Percentiles rank a stretch among this genome's conserved stretches.
Evolutionary conservation across 2,797 vertebrate species (phyloP).

Genomic region (Novumbra hubbsi): DNA sequence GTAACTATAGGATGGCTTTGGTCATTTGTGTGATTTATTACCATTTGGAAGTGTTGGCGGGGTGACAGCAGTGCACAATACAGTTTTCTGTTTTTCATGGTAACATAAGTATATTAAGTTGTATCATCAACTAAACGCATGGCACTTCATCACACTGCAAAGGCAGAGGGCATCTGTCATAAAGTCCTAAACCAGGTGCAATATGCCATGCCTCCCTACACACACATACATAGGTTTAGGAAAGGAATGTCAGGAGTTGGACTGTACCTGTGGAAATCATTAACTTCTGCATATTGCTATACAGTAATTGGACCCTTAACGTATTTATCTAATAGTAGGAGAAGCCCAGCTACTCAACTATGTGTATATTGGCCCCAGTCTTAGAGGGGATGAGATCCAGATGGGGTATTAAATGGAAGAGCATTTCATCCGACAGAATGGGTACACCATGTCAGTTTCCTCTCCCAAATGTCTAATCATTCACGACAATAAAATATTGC

Average conservation of each 20-base stretch:
- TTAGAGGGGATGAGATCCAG: conserved; percentile 62
- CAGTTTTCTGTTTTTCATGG: too few relatives aligned
- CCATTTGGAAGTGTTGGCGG: too few relatives aligned
- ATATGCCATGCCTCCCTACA: neutral
- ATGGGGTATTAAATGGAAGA: conserved; percentile 43
- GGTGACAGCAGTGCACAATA: too few relatives aligned
- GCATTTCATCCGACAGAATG: conserved; percentile 16
- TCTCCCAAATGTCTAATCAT: neutral
- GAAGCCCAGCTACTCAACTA: conserved; percentile 53
- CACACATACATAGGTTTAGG: neutral
- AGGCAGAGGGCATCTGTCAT: conserved; percentile 23
- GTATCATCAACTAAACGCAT: neutral
- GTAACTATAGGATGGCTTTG: too few relatives aligned
- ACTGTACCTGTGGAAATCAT: conserved; percentile 55
- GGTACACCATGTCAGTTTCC: conserved; percentile 24
- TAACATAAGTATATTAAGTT: too few relatives aligned
- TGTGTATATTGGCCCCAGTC: conserved; percentile 53
- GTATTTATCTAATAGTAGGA: conserved; percentile 16
- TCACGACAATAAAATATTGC: neutral
- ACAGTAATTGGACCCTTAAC: conserved; percentile 46
- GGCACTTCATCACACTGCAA: conserved; percentile 19
- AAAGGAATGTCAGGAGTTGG: conserved; percentile 43
- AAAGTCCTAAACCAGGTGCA: conserved; percentile 2
- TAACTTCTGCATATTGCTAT: conserved; percentile 46
- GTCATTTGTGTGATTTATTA: too few relatives aligned